phyloP scores from a whole-genome alignment of 53 echinoderm and acorn worm species.

The Echinarachnius parma region DNA sequence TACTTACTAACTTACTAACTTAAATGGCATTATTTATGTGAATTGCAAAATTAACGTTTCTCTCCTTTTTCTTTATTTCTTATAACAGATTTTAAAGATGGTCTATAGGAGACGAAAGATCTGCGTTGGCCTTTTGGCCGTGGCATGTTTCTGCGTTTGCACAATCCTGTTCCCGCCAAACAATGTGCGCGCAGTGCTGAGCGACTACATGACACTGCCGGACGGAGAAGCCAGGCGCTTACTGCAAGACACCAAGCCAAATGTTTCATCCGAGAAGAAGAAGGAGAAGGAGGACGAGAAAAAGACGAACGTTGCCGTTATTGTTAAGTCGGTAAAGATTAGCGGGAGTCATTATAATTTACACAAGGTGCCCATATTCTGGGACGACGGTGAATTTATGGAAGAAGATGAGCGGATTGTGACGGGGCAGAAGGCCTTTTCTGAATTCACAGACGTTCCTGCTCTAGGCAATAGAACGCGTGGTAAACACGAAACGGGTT shows the following conservation, averaged over 20 bases:
- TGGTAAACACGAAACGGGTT: too few species aligned
- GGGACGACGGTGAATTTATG: conserved; percentile 47
- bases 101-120: conserved; percentile 7
- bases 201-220: conserved; percentile 22
- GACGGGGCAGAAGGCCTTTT: not conserved
- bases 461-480: not conserved
- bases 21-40: too few species aligned
- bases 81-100: too few species aligned
- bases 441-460: not conserved
- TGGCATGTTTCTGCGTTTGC: conserved; percentile 28
- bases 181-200: conserved; percentile 10
- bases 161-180: conserved; percentile 11
- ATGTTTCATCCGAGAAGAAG: not conserved
- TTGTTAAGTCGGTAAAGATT: conserved; percentile 6
- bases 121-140: conserved; percentile 16
- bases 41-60: too few species aligned
- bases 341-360: conserved; percentile 1
- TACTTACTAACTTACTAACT: too few species aligned
- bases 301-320: too few species aligned
- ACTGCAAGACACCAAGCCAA: conserved; percentile 7
- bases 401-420: conserved; percentile 16
- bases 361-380: conserved; percentile 33
- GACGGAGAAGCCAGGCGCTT: conserved; percentile 27
- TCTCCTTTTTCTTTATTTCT: too few species aligned
- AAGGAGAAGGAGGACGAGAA: conserved; percentile 5